These are phyloP conservation scores for Toxotes jaculatrix DNA, from an alignment of 2,113 vertebrate species.

Conservation along the genomic window DNA sequence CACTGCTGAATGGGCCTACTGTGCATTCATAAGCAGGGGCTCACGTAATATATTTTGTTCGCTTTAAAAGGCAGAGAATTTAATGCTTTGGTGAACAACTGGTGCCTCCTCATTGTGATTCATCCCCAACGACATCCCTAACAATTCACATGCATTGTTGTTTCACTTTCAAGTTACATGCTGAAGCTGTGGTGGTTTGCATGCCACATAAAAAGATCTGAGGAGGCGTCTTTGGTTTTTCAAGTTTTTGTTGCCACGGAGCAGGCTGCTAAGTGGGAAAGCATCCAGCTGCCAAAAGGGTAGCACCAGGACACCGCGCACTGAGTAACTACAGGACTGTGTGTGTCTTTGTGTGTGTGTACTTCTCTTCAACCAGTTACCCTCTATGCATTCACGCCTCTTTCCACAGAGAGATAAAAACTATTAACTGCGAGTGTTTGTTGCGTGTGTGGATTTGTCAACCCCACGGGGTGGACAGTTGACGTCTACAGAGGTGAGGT, in stretches of 20 bases:
- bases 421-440: neutral
- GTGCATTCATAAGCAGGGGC: neutral
- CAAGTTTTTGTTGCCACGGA: slow-evolving; percentile 31
- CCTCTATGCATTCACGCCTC: slow-evolving; percentile 53
- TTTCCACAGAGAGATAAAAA: slow-evolving; percentile 10
- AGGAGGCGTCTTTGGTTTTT: slow-evolving; percentile 23
- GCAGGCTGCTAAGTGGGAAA: slow-evolving; percentile 37
- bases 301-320: slow-evolving; percentile 43
- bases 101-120: slow-evolving; percentile 19
- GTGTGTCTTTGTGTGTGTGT: neutral
- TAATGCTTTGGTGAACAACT: slow-evolving; percentile 25
- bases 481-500: slow-evolving; percentile 61
- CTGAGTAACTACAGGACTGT: slow-evolving; percentile 26
- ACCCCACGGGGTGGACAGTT: slow-evolving; percentile 24
- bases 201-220: neutral
- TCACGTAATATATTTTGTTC: slow-evolving; percentile 9
- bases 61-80: slow-evolving; percentile 13
- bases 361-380: slow-evolving; percentile 8
- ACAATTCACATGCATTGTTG: neutral
- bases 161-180: slow-evolving; percentile 26
- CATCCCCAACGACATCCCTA: neutral
- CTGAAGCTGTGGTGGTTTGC: neutral
- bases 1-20: slow-evolving; percentile 8
- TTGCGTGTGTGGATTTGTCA: slow-evolving; percentile 8
- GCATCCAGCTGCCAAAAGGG: slow-evolving; percentile 46